Percentiles rank a stretch among this genome's conserved stretches.
Evolutionary conservation across 30 jellyfish, hydroid and myxozoan genomes (phyloP).

Genomic region (Nemopilema nomurai): DNA sequence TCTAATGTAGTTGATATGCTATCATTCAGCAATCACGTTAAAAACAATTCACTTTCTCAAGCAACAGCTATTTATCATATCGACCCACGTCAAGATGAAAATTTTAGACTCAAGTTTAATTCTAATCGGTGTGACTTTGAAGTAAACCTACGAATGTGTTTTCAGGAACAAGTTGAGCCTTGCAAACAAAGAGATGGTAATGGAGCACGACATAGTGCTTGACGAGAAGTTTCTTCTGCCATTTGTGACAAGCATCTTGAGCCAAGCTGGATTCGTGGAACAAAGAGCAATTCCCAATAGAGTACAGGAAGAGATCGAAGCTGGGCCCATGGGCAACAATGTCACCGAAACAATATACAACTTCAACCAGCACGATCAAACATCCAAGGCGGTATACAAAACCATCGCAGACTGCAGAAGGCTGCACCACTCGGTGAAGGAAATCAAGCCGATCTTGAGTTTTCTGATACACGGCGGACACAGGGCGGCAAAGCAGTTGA

Average conservation of each 20-base stretch:
- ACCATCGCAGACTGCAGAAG: conserved; percentile 37
- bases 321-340: not conserved
- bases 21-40: no score
- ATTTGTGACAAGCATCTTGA: conserved; percentile 21
- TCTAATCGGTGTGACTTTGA: no score
- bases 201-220: conserved; percentile 51
- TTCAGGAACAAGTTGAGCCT: conserved; percentile 16
- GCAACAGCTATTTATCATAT: no score
- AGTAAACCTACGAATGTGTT: not conserved
- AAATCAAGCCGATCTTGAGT: conserved; percentile 45
- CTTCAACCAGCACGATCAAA: conserved; percentile 3
- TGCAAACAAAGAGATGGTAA: conserved; percentile 44
- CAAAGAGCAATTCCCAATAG: conserved; percentile 6
- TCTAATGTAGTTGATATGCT: no score
- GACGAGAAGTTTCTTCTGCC: conserved; percentile 46
- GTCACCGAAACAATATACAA: conserved; percentile 2
- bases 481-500: conserved; percentile 40
- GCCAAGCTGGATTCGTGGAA: conserved; percentile 32
- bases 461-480: conserved; percentile 51
- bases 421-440: conserved; percentile 36
- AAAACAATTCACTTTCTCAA: no score
- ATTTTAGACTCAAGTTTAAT: no score
- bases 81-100: no score
- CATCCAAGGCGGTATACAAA: conserved; percentile 30
- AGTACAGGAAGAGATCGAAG: not conserved